Conservation (phyloP, 2,113 vertebrate genomes). For the Pongo pygmaeus region DNA sequence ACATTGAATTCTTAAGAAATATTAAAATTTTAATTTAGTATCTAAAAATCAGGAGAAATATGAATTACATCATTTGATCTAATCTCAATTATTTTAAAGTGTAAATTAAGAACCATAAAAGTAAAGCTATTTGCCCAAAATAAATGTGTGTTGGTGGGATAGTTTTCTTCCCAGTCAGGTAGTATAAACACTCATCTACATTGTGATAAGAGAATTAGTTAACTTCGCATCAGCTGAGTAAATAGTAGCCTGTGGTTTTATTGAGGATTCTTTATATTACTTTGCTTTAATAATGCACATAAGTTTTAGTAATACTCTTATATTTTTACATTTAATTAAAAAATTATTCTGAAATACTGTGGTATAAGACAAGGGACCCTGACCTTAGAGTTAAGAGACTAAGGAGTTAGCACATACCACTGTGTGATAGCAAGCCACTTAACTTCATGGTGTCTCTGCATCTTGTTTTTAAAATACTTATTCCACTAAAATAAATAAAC, state of each 20-base stretch:
- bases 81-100: not conserved
- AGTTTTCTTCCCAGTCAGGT: not conserved
- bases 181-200: not conserved
- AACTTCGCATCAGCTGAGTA: not conserved
- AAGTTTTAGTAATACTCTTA: not conserved
- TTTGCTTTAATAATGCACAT: not conserved
- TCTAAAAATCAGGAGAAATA: not conserved
- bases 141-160: not conserved
- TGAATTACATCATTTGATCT: not conserved
- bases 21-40: not conserved
- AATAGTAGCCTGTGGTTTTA: not conserved
- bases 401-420: not conserved
- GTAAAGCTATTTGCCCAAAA: not conserved
- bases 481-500: not conserved
- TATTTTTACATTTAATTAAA: conserved; percentile 16
- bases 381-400: not conserved
- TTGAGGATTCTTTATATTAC: not conserved
- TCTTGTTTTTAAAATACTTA: not conserved
- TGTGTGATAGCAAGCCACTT: not conserved
- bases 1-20: not conserved
- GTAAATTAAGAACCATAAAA: not conserved
- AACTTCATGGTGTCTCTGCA: not conserved
- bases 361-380: not conserved
- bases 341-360: not conserved
- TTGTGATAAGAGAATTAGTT: not conserved